Evolutionary conservation across 2,797 vertebrate species (phyloP).

Genomic region (Pipistrellus pipistrellus): DNA sequence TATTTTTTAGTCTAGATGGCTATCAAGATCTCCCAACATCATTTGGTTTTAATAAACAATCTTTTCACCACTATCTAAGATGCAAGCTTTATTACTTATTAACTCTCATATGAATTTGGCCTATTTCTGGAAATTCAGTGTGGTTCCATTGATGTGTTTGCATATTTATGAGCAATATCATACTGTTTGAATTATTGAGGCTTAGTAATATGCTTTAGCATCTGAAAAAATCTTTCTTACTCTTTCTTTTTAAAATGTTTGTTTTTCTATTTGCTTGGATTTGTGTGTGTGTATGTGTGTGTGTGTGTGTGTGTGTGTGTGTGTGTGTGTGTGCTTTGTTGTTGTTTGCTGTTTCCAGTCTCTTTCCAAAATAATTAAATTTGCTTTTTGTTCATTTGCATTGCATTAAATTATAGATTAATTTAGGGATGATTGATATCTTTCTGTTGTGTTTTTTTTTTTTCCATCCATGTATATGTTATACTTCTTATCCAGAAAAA

Average conservation of each 20-base stretch:
- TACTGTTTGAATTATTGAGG: not conserved
- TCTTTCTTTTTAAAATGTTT: conserved; percentile 32
- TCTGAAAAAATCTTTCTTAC: not conserved
- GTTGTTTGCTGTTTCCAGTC: not conserved
- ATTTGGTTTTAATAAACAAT: conserved; percentile 16
- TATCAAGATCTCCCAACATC: not conserved
- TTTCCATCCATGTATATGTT: not conserved
- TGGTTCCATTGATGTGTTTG: not conserved
- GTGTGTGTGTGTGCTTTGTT: not conserved
- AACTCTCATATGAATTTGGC: not conserved
- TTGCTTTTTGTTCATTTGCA: not conserved
- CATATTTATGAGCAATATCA: not conserved
- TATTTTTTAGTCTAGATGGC: not conserved
- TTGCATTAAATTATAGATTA: not conserved
- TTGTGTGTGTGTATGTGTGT: too few relatives aligned
- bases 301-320: not conserved
- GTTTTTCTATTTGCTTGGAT: not conserved
- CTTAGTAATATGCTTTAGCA: conserved; percentile 2
- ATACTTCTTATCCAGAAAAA: not conserved
- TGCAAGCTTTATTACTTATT: not conserved
- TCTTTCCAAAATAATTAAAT: not conserved
- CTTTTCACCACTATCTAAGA: not conserved
- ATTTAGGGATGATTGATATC: not conserved
- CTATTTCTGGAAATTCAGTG: not conserved
- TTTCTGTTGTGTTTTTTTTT: not conserved